Evolutionary conservation across 2,888 invertebrate genomes (phyloP), one percentile per base, ranked within the genome.

Genomic region (Cyclophora albipunctata): DNA sequence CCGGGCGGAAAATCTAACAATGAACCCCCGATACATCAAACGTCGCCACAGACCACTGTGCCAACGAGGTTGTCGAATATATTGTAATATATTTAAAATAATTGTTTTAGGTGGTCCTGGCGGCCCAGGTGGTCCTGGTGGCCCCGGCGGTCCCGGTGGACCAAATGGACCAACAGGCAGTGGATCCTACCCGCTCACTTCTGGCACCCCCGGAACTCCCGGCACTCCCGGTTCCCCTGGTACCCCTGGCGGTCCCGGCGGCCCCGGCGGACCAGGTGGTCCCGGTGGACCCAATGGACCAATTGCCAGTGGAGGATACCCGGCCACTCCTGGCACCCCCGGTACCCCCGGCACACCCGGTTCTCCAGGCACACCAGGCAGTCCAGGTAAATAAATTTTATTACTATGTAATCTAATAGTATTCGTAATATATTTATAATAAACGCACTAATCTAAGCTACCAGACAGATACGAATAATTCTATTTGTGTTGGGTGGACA

Each of bases 101-200:
- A 45, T 20, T 88, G 53, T 42, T 53, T 61, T 48, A 46, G 55
- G 55, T 34, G 50, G 49, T 40, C 62, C 72, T 43, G 68, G 69
- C 43, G 45, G 55, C 2, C 67, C 71, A 49, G 70, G 69, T 34
- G 53, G 49, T 0, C 61, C 64, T 40, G 63, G 60, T 47, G 57
- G 62, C 33, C 64, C 64, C 34, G 60, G 63, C 1, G 52, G 55
- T 5, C 57, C 60, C 3, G 53, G 55, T 20, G 59, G 60, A 34
- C 92, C 92, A 20, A 85, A 75, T 49, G 78, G 86, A 46, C 92
- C 59, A 7, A 60, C 66, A 46, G 63, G 62, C 5, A 60, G 72
- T 42, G 63, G 61, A 34, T 43, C 34, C 40, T 44, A 48, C 48
- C 72, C 73, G 45, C 66, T 62, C 6, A 53, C 59, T 5, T 64